Conservation (phyloP, 2,888 invertebrate species). For the Campoplex nolae region DNA sequence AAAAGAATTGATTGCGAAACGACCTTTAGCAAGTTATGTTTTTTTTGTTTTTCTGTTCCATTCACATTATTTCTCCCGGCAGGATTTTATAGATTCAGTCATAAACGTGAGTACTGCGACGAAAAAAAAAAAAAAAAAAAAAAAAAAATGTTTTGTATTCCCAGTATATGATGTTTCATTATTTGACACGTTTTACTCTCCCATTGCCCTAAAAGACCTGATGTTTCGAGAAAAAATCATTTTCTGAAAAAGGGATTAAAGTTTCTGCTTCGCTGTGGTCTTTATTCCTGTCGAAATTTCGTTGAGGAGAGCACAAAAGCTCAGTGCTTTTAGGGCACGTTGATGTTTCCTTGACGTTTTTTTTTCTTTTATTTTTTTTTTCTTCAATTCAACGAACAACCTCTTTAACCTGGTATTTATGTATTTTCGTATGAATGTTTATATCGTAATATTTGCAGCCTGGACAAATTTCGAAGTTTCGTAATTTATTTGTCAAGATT, state of each 20-base stretch:
- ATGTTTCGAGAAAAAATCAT: constrained; percentile 25
- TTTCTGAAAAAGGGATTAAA: constrained; percentile 4
- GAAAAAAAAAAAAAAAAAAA: constrained; percentile 64
- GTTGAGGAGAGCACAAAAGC: constrained; percentile 25
- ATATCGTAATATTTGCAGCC: constrained; percentile 24
- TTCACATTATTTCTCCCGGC: constrained; percentile 80
- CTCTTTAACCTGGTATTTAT: constrained; percentile 24
- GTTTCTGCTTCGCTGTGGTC: neutral
- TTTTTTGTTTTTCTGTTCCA: constrained; percentile 81
- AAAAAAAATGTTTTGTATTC: constrained; percentile 68
- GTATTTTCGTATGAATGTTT: neutral
- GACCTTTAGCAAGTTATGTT: constrained; percentile 73
- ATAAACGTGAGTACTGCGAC: constrained; percentile 86
- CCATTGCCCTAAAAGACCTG: constrained; percentile 68
- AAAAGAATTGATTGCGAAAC: constrained; percentile 49
- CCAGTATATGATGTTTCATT: constrained; percentile 58
- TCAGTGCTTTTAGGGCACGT: constrained; percentile 69
- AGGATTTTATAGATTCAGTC: constrained; percentile 85
- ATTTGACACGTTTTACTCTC: constrained; percentile 49
- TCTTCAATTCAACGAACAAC: constrained; percentile 27
- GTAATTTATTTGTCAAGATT: neutral
- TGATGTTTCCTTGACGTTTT: constrained; percentile 52
- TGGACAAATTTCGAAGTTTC: neutral
- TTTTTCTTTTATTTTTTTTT: neutral
- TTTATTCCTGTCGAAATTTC: constrained; percentile 32